Evolutionary conservation across 2,797 vertebrate genomes (phyloP), one percentile per base, ranked within the genome.

Genomic region (Tamandua tetradactyla): DNA sequence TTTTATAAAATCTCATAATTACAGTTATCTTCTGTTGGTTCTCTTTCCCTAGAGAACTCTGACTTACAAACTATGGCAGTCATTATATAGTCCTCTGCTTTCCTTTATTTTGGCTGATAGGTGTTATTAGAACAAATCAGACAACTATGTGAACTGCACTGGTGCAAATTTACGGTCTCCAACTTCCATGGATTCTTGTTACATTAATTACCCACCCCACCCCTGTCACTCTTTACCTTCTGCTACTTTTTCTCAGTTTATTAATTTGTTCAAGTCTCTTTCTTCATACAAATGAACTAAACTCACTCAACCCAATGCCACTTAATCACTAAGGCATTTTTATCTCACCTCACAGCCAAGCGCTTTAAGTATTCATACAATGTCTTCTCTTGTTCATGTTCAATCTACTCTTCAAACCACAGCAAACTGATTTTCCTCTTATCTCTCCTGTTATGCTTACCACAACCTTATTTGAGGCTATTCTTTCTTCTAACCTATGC

Each of bases 201-300:
- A 52, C 52, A 86, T 40, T 55, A 68, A 55, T 81, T 87, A 32
- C 44, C 15, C 66, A 1, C 23, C 7, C 18, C 18, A 4, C 6
- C 18, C 52, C 52, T 18, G 17, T 83, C 25, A 37, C 7, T 69
- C 69, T 69, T 69, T n/a, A 68, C 27, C 82, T 13, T 57, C 37
- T 93, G 52, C 3, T 47, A 32, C 13, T 49, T 86, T 88, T 57
- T n/a, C n/a, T 93, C 7, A 5, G 18, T 47, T 93, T 89, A 74
- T 59, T 74, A 93, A 79, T 37, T 91, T 75, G n/a, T 44, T 80
- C 13, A 88, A 89, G 12, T 25, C 32, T 68, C 2, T 82, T 42
- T 81, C 55, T 59, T 86, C 30, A 69, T 66, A 86, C 89, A 89
- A 68, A 76, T 35, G 27, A 84, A 42, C 30, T 83, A 84, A 87